phyloP scores from a whole-genome alignment of 1,140 invertebrate genomes.

The Notospermus geniculatus region DNA sequence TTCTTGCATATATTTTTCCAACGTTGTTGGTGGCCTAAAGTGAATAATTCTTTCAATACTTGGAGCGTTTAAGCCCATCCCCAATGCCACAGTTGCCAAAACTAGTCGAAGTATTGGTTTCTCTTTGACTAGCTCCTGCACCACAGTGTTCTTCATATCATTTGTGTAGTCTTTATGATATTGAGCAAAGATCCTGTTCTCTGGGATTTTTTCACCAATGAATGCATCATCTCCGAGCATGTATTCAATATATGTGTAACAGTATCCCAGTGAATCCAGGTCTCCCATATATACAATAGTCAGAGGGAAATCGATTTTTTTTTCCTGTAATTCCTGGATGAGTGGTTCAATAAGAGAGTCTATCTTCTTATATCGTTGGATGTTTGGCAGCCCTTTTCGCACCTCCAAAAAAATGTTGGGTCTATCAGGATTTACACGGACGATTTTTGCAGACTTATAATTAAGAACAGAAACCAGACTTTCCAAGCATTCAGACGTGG shows the following conservation, averaged over 20 bases:
- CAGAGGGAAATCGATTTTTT: slow-evolving; percentile 15
- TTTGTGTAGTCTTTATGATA: slow-evolving; percentile 24
- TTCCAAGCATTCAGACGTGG: too few relatives aligned
- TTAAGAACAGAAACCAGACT: too few relatives aligned
- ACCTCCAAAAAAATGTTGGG: too few relatives aligned
- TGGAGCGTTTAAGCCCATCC: too few relatives aligned
- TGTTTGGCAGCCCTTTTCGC: slow-evolving; percentile 14
- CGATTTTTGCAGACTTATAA: too few relatives aligned
- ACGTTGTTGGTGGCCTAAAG: too few relatives aligned
- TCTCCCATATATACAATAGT: slow-evolving; percentile 24
- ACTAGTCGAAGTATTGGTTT: slow-evolving; percentile 24
- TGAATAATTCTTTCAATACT: too few relatives aligned
- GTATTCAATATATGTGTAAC: slow-evolving; percentile 16
- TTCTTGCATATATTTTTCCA: too few relatives aligned
- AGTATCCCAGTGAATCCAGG: slow-evolving; percentile 26
- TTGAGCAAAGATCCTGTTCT: slow-evolving; percentile 25
- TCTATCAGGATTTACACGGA: too few relatives aligned
- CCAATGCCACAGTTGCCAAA: slow-evolving; percentile 28
- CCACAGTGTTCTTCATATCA: slow-evolving; percentile 18
- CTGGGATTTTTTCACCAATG: slow-evolving; percentile 14
- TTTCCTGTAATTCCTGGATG: slow-evolving; percentile 9
- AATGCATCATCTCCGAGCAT: slow-evolving; percentile 14
- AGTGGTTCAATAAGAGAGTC: slow-evolving; percentile 13
- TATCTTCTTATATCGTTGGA: slow-evolving; percentile 18
- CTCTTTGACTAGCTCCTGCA: slow-evolving; percentile 18